A percentile compares a stretch with the other conserved stretches of the same genome.
Conservation (phyloP, 2,797 vertebrate species). For the Liparis tanakae region DNA sequence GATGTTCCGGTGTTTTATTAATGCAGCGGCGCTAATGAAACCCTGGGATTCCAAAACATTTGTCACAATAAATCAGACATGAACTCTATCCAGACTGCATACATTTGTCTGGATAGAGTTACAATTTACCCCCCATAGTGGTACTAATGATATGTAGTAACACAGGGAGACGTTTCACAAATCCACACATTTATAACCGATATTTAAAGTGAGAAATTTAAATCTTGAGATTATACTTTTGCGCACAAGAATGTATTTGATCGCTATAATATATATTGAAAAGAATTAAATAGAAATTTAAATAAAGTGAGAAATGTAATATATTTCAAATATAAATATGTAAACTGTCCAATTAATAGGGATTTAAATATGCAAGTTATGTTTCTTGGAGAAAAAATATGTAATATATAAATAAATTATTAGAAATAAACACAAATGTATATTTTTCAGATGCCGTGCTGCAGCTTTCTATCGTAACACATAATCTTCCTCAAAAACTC, state of each 20-base stretch:
- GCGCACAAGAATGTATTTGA: neutral
- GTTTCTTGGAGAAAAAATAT: neutral
- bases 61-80: neutral
- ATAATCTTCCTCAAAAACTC: too few relatives aligned
- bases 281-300: too few relatives aligned
- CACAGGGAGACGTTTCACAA: neutral
- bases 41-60: neutral
- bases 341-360: too few relatives aligned
- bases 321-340: too few relatives aligned
- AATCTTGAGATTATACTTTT: neutral
- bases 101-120: neutral
- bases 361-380: neutral
- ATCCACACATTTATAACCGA: neutral
- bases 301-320: too few relatives aligned
- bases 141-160: neutral
- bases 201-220: neutral
- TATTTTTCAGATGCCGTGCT: neutral
- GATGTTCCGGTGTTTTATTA: neutral
- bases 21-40: neutral
- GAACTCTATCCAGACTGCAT: too few relatives aligned
- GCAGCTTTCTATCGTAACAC: too few relatives aligned
- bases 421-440: neutral
- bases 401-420: too few relatives aligned
- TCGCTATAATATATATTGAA: too few relatives aligned
- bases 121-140: neutral